phyloP scores from a whole-genome alignment of 2,113 vertebrate genomes.

The Etheostoma spectabile region DNA sequence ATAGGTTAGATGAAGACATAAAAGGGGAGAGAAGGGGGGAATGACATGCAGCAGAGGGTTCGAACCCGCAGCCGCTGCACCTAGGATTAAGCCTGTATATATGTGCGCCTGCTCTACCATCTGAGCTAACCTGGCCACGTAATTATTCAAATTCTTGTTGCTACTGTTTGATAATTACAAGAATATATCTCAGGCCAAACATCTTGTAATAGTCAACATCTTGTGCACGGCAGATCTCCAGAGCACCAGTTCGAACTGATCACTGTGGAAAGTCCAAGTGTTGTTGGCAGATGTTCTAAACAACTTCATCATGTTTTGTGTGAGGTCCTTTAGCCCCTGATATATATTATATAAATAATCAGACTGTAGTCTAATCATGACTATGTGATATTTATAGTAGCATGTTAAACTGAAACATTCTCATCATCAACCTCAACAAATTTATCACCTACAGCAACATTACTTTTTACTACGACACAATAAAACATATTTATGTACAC shows the following conservation, averaged over 20 bases:
- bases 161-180: background rate
- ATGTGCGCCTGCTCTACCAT: too few species aligned
- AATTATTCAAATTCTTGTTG: background rate
- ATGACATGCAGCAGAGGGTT: too few species aligned
- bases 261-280: background rate
- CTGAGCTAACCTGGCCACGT: too few species aligned
- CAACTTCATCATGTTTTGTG: background rate
- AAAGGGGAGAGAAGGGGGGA: too few species aligned
- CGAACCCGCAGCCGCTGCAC: too few species aligned
- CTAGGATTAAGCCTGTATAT: too few species aligned
- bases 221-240: background rate
- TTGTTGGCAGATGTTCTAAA: slow-evolving; percentile 9
- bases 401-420: background rate
- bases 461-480: background rate
- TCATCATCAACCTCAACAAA: background rate
- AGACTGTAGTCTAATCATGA: background rate
- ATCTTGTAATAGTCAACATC: background rate
- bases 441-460: background rate
- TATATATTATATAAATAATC: background rate
- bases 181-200: background rate
- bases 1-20: too few species aligned
- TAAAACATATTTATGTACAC: background rate
- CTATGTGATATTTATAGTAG: background rate
- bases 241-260: background rate
- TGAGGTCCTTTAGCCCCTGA: background rate